Conservation (phyloP, 2,113 vertebrate genomes). For the Xiphophorus hellerii region DNA sequence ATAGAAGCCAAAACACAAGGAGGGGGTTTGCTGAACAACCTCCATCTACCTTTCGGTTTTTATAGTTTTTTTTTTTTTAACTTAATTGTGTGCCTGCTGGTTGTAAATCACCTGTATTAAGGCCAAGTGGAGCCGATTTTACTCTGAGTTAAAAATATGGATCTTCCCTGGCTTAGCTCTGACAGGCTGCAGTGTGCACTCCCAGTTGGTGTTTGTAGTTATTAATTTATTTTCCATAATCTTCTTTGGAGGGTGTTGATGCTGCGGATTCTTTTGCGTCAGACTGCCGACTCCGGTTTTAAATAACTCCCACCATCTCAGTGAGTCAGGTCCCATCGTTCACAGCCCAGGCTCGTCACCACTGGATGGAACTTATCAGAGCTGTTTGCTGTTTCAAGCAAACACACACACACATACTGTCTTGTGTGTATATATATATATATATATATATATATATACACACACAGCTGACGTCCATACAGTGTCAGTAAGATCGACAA, state of each 20-base stretch:
- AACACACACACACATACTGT: constrained; percentile 5
- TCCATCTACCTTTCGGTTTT: background rate
- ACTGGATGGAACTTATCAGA: constrained; percentile 58
- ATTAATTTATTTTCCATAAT: constrained; percentile 63
- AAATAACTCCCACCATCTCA: constrained; percentile 76
- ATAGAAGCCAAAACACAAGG: constrained; percentile 43
- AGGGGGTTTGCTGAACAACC: constrained; percentile 26
- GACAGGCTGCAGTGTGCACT: constrained; percentile 24
- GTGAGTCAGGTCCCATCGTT: constrained; percentile 73
- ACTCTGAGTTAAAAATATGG: constrained; percentile 38
- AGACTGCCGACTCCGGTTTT: constrained; percentile 69
- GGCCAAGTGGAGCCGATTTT: constrained; percentile 35
- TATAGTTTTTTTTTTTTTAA: background rate
- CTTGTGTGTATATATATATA: too few relatives aligned
- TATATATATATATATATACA: background rate
- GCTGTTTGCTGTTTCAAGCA: constrained; percentile 21
- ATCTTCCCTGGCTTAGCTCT: constrained; percentile 5
- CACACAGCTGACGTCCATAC: constrained; percentile 48
- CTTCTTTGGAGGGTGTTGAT: constrained; percentile 65
- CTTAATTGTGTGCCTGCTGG: constrained; percentile 11
- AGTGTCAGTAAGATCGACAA: constrained; percentile 19
- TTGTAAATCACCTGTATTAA: constrained; percentile 42
- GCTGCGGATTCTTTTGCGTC: constrained; percentile 69
- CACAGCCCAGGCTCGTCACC: constrained; percentile 55
- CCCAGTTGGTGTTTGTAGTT: constrained; percentile 51